Evolutionary conservation across 2,888 invertebrate species (phyloP).

Genomic region (Heliconius hortense): DNA sequence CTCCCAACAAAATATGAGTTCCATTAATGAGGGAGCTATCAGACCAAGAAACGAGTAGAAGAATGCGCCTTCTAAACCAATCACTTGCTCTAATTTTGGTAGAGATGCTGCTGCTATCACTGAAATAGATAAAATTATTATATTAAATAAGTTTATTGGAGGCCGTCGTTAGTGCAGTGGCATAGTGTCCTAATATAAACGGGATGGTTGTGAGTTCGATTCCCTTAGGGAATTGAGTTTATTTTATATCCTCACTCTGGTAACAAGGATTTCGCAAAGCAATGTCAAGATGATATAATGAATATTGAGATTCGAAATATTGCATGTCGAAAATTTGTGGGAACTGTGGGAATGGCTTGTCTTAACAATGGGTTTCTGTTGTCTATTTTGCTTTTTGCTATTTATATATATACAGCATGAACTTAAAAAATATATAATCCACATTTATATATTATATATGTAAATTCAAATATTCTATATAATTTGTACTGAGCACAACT

Average conservation of each 20-base stretch:
- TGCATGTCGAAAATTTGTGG: too few species aligned
- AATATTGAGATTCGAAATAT: too few species aligned
- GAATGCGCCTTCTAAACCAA: constrained; percentile 78
- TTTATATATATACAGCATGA: too few species aligned
- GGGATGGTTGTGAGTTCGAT: not conserved
- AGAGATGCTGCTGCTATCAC: constrained; percentile 70
- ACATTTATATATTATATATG: too few species aligned
- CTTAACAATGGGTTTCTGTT: too few species aligned
- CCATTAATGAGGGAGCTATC: constrained; percentile 87
- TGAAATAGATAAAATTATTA: constrained; percentile 50
- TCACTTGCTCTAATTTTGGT: constrained; percentile 72
- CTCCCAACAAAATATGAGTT: constrained; percentile 87
- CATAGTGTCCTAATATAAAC: not conserved
- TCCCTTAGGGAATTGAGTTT: not conserved
- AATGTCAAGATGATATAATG: too few species aligned
- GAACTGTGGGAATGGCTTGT: too few species aligned
- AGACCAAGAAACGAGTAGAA: constrained; percentile 89
- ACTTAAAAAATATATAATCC: too few species aligned
- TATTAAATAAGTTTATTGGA: not conserved
- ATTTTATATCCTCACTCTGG: not conserved
- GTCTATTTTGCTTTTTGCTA: too few species aligned
- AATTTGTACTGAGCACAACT: not conserved
- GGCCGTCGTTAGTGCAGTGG: not conserved
- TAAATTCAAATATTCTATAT: too few species aligned
- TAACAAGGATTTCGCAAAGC: not conserved